A percentile compares a stretch with the other conserved stretches of the same genome.
Evolutionary conservation across 2,113 vertebrate genomes (phyloP).

Genomic region (Solea senegalensis): DNA sequence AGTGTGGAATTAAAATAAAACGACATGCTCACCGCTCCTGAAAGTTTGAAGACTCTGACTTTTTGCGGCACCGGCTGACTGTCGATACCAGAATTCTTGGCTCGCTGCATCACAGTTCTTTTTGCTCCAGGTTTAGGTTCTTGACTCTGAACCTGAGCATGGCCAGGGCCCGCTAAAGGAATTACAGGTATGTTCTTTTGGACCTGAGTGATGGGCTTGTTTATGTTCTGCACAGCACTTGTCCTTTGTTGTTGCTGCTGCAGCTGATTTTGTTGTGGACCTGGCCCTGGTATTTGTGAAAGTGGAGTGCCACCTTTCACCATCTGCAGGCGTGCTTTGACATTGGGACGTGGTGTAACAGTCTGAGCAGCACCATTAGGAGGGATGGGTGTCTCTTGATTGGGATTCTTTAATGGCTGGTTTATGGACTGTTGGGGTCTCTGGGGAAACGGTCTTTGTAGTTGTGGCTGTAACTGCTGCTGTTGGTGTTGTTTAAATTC

Average conservation of each 20-base stretch:
- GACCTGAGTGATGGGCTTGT: constrained; percentile 34
- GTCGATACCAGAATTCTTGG: constrained; percentile 81
- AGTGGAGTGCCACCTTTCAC: constrained; percentile 46
- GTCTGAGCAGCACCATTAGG: constrained; percentile 55
- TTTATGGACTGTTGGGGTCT: constrained; percentile 54
- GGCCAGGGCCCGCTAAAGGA: constrained; percentile 63
- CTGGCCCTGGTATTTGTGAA: constrained; percentile 50
- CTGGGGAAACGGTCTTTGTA: constrained; percentile 65
- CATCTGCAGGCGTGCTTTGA: constrained; percentile 76
- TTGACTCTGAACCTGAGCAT: constrained; percentile 74
- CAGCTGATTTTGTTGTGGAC: constrained; percentile 61
- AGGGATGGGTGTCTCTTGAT: constrained; percentile 49
- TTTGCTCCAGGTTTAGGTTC: constrained; percentile 86
- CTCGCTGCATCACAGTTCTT: constrained; percentile 95
- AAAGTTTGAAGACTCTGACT: constrained; percentile 94
- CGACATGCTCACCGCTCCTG: constrained; percentile 88
- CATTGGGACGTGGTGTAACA: constrained; percentile 52
- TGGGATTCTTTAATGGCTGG: constrained; percentile 42
- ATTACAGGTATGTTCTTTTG: constrained; percentile 66
- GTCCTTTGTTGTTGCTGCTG: constrained; percentile 62
- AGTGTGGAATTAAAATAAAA: constrained; percentile 31
- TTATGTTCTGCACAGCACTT: constrained; percentile 61
- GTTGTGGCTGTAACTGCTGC: constrained; percentile 47
- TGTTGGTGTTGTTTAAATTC: constrained; percentile 11
- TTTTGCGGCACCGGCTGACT: constrained; percentile 87